Percentiles rank a stretch among this genome's conserved stretches.
These are phyloP conservation scores for Thyatira batis DNA, from an alignment of 2,888 invertebrate genomes.

Conservation along the genomic window DNA sequence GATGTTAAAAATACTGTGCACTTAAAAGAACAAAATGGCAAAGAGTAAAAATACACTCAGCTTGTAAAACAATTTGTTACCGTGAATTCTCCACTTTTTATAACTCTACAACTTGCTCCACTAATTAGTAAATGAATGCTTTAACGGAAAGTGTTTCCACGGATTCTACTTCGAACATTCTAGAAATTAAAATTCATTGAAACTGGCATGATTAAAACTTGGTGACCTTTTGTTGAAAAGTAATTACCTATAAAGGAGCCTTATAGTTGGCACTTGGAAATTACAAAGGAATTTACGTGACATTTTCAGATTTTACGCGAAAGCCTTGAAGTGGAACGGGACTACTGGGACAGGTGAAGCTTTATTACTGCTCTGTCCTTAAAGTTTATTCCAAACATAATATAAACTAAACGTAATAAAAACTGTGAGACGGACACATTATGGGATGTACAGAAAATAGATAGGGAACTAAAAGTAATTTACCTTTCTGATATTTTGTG, in stretches of 20 bases:
- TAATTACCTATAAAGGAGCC: conserved; percentile 6
- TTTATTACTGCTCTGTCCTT: conserved; percentile 2
- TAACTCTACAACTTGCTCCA: conserved; percentile 21
- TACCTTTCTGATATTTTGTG: no score
- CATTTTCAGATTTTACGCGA: neutral
- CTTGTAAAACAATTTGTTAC: conserved; percentile 26
- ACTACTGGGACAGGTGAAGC: neutral
- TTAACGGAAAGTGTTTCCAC: conserved; percentile 25
- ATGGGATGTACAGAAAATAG: neutral
- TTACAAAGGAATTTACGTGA: neutral
- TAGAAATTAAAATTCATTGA: conserved; percentile 24
- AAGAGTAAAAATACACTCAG: conserved; percentile 10
- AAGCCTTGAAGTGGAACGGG: neutral
- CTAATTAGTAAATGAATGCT: conserved; percentile 41
- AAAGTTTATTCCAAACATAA: neutral
- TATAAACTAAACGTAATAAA: neutral
- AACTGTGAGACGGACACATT: neutral
- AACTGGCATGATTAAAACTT: conserved; percentile 21
- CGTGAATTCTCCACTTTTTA: conserved; percentile 22
- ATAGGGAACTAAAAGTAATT: neutral
- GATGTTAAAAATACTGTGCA: conserved; percentile 10
- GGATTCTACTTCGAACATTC: conserved; percentile 16
- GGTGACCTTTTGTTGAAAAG: conserved; percentile 21
- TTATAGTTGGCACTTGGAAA: neutral
- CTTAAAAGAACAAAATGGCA: conserved; percentile 8